Percentiles rank a stretch among this genome's conserved stretches.
Conservation (phyloP, 2,797 vertebrate genomes). For the Knipowitschia caucasica region DNA sequence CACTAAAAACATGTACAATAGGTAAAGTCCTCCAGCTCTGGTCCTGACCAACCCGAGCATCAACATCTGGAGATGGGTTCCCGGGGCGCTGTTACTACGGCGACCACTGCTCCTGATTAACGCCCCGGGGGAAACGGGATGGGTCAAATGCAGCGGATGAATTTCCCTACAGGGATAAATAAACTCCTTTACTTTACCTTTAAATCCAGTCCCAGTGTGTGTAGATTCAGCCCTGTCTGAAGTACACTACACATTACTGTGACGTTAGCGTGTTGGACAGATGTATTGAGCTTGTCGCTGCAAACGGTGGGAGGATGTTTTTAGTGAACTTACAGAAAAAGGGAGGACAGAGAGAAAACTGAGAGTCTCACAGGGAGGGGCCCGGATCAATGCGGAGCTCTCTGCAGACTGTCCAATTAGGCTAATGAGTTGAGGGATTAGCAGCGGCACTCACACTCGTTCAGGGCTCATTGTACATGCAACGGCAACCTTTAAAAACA, state of each 20-base stretch:
- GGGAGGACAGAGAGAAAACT: constrained; percentile 19
- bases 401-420: constrained; percentile 66
- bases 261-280: constrained; percentile 1
- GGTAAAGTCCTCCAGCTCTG: too few relatives aligned
- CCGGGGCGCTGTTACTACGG: too few relatives aligned
- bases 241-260: not conserved
- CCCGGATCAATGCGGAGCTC: constrained; percentile 58
- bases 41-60: too few relatives aligned
- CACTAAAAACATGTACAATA: too few relatives aligned
- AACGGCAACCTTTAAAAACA: constrained; percentile 31
- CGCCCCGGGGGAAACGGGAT: too few relatives aligned
- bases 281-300: constrained; percentile 1
- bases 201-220: too few relatives aligned
- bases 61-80: too few relatives aligned
- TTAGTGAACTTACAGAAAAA: constrained; percentile 18
- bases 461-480: constrained; percentile 13
- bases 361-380: constrained; percentile 35
- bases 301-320: constrained; percentile 13
- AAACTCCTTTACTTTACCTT: too few relatives aligned
- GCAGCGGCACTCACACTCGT: constrained; percentile 17
- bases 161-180: too few relatives aligned
- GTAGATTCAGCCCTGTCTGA: not conserved
- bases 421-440: constrained; percentile 67
- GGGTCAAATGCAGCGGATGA: too few relatives aligned
- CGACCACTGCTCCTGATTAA: too few relatives aligned